Evolutionary conservation across 2,113 vertebrate species (phyloP), one percentile per base, ranked within the genome.

Genomic region (Toxostoma redivivum): DNA sequence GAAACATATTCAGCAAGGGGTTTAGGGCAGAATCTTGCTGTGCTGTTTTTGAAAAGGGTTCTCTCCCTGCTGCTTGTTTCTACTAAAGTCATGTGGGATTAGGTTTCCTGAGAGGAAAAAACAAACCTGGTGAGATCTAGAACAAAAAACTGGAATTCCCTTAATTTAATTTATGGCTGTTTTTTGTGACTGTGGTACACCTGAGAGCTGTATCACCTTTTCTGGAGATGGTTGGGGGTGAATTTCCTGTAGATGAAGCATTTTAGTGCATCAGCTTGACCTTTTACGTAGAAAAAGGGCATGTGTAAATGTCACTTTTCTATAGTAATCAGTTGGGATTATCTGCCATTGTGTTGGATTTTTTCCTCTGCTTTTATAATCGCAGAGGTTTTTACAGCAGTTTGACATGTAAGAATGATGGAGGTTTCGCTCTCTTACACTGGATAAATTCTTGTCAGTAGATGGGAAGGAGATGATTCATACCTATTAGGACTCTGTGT

Each of bases 281-380:
- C 86, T 96, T 95, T 95, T 93, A 37, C 47, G 16, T 24, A 84
- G 77, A 27, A 86, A 92, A 91, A 91, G 44, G 40, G 53, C 69
- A 45, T 19, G 37, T 66, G 44, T 89, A 95, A 93, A 94, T 95
- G 83, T 95, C 61, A 81, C 33, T 85, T 76, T 95, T 61, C 70
- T 74, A 19, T 30, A 73, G 40, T 69, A 74, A 69, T 86, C 78
- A 53, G 31, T 30, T 83, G 69, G 65, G 53, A 79, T 78, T 76
- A 65, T 86, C 79, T 51, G 31, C 64, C 88, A 84, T 33, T 64
- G 28, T 51, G 67, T 38, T 86, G 33, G 4, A 0, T 20, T 76
- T 84, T 78, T 81, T 31, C 4, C 28, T 85, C 57, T 88, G 18
- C 33, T 72, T 64, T 90, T 83, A 22, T 31, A 72, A 16, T 25